These are phyloP conservation scores for Neoscelio sp. DNA, from an alignment of 2,888 invertebrate species.

Conservation along the genomic window DNA sequence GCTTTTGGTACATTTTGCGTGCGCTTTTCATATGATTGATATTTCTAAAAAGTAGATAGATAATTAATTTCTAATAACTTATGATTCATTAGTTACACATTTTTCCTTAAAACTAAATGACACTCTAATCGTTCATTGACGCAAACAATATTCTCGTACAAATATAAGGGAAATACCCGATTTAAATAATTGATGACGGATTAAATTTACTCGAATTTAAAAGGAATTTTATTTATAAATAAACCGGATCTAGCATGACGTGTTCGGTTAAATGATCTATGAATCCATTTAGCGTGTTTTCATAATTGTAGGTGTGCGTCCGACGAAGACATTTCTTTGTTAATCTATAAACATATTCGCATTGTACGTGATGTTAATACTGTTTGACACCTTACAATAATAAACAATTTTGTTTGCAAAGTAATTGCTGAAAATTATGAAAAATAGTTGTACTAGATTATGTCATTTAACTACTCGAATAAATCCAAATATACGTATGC, in stretches of 20 bases:
- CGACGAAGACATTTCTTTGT: slow-evolving; percentile 1
- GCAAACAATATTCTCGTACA: slow-evolving; percentile 8
- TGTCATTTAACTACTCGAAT: slow-evolving; percentile 4
- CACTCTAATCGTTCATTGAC: slow-evolving; percentile 28
- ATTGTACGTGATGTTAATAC: background rate
- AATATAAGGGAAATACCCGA: slow-evolving; percentile 11
- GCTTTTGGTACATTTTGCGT: too few relatives aligned
- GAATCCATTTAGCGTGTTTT: slow-evolving; percentile 18
- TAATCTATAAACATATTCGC: slow-evolving; percentile 1
- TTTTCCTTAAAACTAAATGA: slow-evolving; percentile 20
- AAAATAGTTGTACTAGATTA: background rate
- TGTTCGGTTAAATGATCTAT: slow-evolving; percentile 2
- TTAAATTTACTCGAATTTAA: slow-evolving; percentile 1
- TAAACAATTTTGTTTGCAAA: background rate
- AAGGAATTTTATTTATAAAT: slow-evolving; percentile 12
- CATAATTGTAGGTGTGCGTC: slow-evolving; percentile 5
- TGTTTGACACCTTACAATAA: slow-evolving; percentile 3
- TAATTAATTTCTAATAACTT: too few relatives aligned
- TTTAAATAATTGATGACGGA: slow-evolving; percentile 1
- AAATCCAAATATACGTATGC: slow-evolving; percentile 27
- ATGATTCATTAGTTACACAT: too few relatives aligned
- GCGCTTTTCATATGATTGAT: too few relatives aligned
- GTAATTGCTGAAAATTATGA: slow-evolving; percentile 23
- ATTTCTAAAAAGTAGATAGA: too few relatives aligned
- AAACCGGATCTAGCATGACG: slow-evolving; percentile 29